Conservation (phyloP, 2,113 vertebrate genomes). For the Ochotona princeps region DNA sequence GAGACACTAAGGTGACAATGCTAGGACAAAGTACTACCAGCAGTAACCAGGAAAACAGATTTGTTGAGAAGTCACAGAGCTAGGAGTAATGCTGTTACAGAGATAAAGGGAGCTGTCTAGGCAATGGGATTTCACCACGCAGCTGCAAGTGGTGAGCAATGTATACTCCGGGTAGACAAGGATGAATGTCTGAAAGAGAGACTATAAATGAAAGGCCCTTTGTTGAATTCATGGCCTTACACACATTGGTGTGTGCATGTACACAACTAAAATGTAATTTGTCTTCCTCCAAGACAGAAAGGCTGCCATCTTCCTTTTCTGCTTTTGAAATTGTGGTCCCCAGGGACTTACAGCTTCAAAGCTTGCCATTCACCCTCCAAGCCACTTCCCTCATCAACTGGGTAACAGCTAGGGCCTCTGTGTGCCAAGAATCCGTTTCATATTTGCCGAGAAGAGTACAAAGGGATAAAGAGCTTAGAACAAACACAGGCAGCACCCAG, state of each 20-base stretch:
- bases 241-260: too few relatives aligned
- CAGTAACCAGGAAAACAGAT: not conserved
- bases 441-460: conserved; percentile 52
- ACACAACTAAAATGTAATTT: not conserved
- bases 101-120: not conserved
- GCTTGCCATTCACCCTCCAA: not conserved
- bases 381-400: not conserved
- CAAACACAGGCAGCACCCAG: conserved; percentile 31
- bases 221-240: not conserved
- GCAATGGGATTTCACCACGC: not conserved
- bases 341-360: not conserved
- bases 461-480: conserved; percentile 9
- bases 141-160: not conserved
- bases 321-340: conserved; percentile 21
- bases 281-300: not conserved
- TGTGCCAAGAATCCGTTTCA: conserved; percentile 1
- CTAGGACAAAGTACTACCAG: not conserved
- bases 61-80: not conserved
- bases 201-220: not conserved
- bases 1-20: not conserved
- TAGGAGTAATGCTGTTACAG: not conserved
- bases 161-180: not conserved
- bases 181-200: not conserved
- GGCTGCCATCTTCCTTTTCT: not conserved
- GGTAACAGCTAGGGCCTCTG: not conserved